Evolutionary conservation across 2,113 vertebrate species (phyloP).

Genomic region (Crotalus horridus): DNA sequence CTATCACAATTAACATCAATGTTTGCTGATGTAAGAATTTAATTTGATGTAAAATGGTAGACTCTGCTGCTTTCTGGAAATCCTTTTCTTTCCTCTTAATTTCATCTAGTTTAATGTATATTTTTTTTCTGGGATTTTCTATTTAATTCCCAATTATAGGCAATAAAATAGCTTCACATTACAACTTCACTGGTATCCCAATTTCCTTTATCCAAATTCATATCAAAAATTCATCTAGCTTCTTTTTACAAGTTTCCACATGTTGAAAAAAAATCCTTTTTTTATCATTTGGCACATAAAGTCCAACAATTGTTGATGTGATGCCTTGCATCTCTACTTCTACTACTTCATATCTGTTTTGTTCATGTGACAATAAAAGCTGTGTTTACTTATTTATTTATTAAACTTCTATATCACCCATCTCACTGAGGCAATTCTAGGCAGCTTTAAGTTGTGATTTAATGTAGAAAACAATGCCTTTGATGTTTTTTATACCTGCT

Average conservation of each 20-base stretch:
- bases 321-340: not conserved
- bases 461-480: not conserved
- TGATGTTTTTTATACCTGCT: not conserved
- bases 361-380: not conserved
- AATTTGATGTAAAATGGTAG: not conserved
- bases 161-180: not conserved
- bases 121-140: not conserved
- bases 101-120: not conserved
- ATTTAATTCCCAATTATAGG: not conserved
- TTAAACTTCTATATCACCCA: not conserved
- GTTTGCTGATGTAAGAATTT: not conserved
- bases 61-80: not conserved
- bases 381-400: not conserved
- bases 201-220: not conserved
- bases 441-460: not conserved
- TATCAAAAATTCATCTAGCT: not conserved
- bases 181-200: not conserved
- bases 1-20: not conserved
- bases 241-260: not conserved
- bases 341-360: not conserved
- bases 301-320: not conserved
- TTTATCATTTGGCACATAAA: not conserved
- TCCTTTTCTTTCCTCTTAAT: not conserved
- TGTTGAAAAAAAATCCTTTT: not conserved
- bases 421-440: not conserved